Conservation (phyloP, 2,113 vertebrate genomes). For the Pycnonotus jocosus region DNA sequence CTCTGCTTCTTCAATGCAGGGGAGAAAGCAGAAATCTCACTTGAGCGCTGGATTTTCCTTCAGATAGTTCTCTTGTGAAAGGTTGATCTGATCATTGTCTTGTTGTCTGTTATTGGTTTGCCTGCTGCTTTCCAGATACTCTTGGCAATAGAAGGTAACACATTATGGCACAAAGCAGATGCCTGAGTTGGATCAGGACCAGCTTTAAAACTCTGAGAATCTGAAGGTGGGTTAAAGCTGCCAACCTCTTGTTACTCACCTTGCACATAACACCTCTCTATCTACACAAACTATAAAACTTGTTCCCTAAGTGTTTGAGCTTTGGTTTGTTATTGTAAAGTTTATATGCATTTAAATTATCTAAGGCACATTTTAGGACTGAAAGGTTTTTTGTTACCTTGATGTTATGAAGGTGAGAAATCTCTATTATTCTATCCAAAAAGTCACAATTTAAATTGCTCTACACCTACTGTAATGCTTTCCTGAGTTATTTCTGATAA, state of each 20-base stretch:
- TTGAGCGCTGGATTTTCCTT: background rate
- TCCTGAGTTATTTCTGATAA: slow-evolving; percentile 55
- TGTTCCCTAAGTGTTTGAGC: background rate
- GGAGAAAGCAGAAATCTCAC: background rate
- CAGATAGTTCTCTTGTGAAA: background rate
- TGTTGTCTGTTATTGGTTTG: background rate
- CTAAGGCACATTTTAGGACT: background rate
- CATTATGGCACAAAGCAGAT: background rate
- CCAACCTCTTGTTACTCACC: background rate
- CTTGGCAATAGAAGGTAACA: background rate
- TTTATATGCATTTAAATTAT: background rate
- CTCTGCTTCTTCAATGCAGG: background rate
- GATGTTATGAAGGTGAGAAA: slow-evolving; percentile 51
- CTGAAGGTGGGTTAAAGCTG: background rate
- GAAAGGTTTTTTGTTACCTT: slow-evolving; percentile 32
- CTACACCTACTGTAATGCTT: slow-evolving; percentile 16
- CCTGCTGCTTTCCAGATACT: background rate
- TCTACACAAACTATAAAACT: background rate
- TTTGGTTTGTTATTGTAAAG: slow-evolving; percentile 14
- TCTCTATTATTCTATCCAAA: slow-evolving; percentile 18
- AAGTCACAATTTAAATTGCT: slow-evolving; percentile 55
- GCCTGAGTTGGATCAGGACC: background rate
- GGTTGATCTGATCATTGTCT: background rate
- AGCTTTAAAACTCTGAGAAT: background rate
- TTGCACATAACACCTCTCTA: background rate